These are phyloP conservation scores for Amphiprion clarkii DNA, from an alignment of 2,797 vertebrate genomes.

Conservation along the genomic window DNA sequence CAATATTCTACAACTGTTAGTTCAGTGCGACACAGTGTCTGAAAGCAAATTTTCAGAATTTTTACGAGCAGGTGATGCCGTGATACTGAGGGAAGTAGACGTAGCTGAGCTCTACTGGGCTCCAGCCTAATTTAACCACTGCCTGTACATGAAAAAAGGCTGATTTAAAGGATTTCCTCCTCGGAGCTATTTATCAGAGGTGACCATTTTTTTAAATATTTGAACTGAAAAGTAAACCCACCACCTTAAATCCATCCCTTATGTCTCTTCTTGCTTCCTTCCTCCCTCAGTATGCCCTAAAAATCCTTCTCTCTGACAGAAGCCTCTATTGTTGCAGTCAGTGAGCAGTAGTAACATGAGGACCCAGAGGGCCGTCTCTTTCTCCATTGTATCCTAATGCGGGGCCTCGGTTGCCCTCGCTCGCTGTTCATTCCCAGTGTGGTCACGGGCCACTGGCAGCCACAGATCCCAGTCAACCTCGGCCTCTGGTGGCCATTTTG, in stretches of 20 bases:
- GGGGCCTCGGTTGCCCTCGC: constrained; percentile 54
- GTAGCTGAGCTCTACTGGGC: too few species aligned
- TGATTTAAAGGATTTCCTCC: neutral
- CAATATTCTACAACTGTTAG: too few species aligned
- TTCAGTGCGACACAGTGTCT: too few species aligned
- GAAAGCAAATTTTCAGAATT: too few species aligned
- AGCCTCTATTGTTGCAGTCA: constrained; percentile 75
- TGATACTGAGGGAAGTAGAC: too few species aligned
- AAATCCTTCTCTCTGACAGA: constrained; percentile 69
- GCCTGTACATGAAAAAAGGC: neutral
- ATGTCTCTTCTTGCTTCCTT: constrained; percentile 20
- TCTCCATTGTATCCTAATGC: constrained; percentile 68
- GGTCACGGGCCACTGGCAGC: constrained; percentile 72
- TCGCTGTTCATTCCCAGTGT: constrained; percentile 58
- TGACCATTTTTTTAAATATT: neutral
- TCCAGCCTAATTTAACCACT: too few species aligned
- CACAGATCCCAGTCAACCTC: constrained; percentile 71
- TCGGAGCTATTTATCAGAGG: constrained; percentile 2
- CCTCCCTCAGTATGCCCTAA: constrained; percentile 21
- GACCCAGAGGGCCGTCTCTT: constrained; percentile 60
- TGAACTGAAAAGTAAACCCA: constrained; percentile 6
- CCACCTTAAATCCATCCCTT: neutral
- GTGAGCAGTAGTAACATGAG: constrained; percentile 75
- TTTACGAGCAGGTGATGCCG: too few species aligned
- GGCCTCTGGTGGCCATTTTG: constrained; percentile 71